Evolutionary conservation across 2,888 invertebrate genomes (phyloP).

Genomic region (Arctia plantaginis): DNA sequence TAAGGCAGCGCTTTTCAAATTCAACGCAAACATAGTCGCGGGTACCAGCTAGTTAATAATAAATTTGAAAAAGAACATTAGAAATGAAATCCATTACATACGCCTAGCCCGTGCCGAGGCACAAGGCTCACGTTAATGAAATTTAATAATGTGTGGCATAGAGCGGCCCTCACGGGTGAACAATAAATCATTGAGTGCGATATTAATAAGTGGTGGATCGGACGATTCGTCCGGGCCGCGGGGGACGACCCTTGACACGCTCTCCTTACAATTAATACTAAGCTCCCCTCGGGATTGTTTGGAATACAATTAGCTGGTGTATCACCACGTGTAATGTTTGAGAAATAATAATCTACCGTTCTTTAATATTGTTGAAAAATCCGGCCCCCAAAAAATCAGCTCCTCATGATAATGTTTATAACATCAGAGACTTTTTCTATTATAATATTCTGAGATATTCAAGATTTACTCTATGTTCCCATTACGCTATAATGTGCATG

Average conservation of each 20-base stretch:
- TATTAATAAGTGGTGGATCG: constrained; percentile 49
- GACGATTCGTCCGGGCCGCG: constrained; percentile 17
- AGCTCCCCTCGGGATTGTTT: constrained; percentile 29
- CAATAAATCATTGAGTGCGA: constrained; percentile 45
- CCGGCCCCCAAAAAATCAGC: background rate
- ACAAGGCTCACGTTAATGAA: constrained; percentile 32
- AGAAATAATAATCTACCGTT: constrained; percentile 4
- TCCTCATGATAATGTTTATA: background rate
- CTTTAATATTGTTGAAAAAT: constrained; percentile 21
- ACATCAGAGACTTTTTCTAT: background rate
- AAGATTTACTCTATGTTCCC: background rate
- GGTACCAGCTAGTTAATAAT: no score
- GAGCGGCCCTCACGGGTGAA: constrained; percentile 32
- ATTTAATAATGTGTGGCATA: constrained; percentile 44
- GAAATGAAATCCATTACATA: constrained; percentile 11
- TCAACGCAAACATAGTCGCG: no score
- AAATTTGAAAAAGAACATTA: no score
- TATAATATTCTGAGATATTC: background rate
- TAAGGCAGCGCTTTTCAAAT: no score
- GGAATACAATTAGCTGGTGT: constrained; percentile 40
- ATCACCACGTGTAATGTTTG: constrained; percentile 33
- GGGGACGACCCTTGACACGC: constrained; percentile 12
- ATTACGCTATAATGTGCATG: no score
- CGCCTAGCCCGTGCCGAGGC: background rate
- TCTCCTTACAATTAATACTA: constrained; percentile 17